Evolutionary conservation across 37 sponge, comb jelly and placozoan species (phyloP).

Genomic region (Diacarnus erythraeanus): DNA sequence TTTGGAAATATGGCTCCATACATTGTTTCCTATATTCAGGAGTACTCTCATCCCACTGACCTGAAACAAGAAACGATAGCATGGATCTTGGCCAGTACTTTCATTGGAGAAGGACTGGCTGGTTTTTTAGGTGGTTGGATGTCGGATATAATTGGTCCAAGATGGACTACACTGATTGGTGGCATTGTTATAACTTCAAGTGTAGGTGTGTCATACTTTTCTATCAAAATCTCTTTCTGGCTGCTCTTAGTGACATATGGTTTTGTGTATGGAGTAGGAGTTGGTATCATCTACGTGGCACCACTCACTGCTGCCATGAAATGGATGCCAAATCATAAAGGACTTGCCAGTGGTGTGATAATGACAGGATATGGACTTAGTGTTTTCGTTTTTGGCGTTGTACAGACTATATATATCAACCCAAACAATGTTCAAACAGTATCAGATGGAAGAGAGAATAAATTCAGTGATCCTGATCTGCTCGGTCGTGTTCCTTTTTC

Average conservation of each 20-base stretch:
- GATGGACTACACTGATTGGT: slow-evolving; percentile 72
- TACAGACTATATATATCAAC: slow-evolving; percentile 75
- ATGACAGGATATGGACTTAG: slow-evolving; percentile 85
- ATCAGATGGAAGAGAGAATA: background rate
- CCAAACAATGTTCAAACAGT: slow-evolving; percentile 42
- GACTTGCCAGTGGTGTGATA: slow-evolving; percentile 72
- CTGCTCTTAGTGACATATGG: slow-evolving; percentile 75
- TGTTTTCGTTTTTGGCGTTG: slow-evolving; percentile 54
- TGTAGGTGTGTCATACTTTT: slow-evolving; percentile 40
- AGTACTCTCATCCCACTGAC: slow-evolving; percentile 46
- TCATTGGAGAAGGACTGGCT: slow-evolving; percentile 53
- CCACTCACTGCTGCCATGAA: slow-evolving; percentile 73
- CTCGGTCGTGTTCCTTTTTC: slow-evolving; percentile 59
- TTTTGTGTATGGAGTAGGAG: slow-evolving; percentile 73
- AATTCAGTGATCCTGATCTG: slow-evolving; percentile 47
- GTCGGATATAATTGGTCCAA: slow-evolving; percentile 61
- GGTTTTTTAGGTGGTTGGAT: slow-evolving; percentile 76
- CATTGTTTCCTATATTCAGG: slow-evolving; percentile 76
- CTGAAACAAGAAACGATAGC: slow-evolving; percentile 7
- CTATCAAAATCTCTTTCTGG: slow-evolving; percentile 69
- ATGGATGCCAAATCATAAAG: slow-evolving; percentile 84
- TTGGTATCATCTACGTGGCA: slow-evolving; percentile 68
- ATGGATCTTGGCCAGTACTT: slow-evolving; percentile 54
- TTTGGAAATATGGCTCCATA: slow-evolving; percentile 82
- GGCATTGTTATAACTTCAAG: slow-evolving; percentile 46